A percentile compares a stretch with the other conserved stretches of the same genome.
Conservation (phyloP, 2,113 vertebrate species). For the Plotosus lineatus region DNA sequence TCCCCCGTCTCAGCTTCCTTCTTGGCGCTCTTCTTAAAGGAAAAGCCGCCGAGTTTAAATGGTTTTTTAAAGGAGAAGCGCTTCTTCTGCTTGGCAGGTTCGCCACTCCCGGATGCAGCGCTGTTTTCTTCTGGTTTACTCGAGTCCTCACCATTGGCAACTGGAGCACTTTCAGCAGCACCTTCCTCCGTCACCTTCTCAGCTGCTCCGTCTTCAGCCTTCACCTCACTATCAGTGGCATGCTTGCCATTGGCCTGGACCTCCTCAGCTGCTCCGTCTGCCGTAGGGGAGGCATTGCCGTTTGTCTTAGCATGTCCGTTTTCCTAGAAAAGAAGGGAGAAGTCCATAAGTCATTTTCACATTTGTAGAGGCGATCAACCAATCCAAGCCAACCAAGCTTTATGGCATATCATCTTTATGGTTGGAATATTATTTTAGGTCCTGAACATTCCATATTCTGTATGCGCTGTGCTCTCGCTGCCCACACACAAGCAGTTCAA, state of each 20-base stretch:
- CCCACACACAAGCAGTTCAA: neutral
- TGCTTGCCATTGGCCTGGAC: constrained; percentile 89
- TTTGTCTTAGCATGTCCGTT: constrained; percentile 89
- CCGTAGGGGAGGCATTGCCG: constrained; percentile 79
- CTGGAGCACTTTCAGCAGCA: constrained; percentile 74
- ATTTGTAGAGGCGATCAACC: neutral
- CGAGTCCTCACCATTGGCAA: constrained; percentile 78
- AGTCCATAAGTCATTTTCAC: constrained; percentile 40
- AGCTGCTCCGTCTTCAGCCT: constrained; percentile 58
- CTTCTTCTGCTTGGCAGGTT: constrained; percentile 97
- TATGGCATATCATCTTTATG: neutral
- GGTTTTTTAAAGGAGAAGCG: constrained; percentile 97
- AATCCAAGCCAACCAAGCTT: no score
- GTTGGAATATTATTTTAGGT: no score
- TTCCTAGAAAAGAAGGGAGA: constrained; percentile 71
- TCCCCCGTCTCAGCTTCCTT: constrained; percentile 85
- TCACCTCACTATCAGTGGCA: constrained; percentile 75
- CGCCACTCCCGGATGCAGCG: constrained; percentile 80
- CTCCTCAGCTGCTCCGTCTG: constrained; percentile 81
- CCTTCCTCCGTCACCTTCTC: constrained; percentile 63
- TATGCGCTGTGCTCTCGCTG: neutral
- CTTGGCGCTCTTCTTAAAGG: constrained; percentile 92
- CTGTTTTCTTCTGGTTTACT: constrained; percentile 67
- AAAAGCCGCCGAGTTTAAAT: constrained; percentile 95
- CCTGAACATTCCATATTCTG: neutral